Conservation (phyloP, 2,113 vertebrate genomes). For the Panurus biarmicus region DNA sequence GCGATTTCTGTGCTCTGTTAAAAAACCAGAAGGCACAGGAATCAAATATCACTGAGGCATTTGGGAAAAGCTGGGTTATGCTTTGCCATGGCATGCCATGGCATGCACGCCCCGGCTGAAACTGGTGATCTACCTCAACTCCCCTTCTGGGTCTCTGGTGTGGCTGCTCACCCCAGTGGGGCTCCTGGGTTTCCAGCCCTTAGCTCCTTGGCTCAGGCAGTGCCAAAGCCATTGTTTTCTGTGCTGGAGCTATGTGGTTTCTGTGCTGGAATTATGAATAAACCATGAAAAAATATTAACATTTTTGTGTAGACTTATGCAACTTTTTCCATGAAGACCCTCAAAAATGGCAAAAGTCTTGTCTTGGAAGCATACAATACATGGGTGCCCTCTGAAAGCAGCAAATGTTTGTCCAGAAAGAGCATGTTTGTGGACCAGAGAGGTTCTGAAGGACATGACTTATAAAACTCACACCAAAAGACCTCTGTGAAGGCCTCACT, state of each 20-base stretch:
- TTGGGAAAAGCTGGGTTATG: neutral
- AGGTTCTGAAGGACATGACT: neutral
- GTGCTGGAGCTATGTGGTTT: conserved; percentile 6
- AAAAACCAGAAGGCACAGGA: neutral
- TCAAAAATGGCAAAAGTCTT: conserved; percentile 4
- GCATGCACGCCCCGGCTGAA: fast-evolving
- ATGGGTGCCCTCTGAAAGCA: neutral
- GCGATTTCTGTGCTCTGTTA: neutral
- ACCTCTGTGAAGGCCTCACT: neutral
- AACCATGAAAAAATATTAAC: conserved; percentile 8
- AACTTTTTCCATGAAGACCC: conserved; percentile 36
- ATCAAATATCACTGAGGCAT: neutral
- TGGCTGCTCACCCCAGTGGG: neutral
- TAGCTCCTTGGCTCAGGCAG: neutral
- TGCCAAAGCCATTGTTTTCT: conserved; percentile 42
- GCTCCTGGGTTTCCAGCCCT: neutral
- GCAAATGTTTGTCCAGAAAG: neutral
- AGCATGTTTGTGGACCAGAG: neutral
- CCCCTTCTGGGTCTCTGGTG: neutral
- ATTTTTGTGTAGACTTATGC: neutral
- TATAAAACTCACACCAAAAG: neutral
- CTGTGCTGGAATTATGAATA: neutral
- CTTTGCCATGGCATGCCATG: neutral
- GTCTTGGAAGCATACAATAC: neutral
- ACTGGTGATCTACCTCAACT: neutral